Evolutionary conservation across 2,888 invertebrate genomes (phyloP), one percentile per base, ranked within the genome.

Genomic region (Piscicola geometra): DNA sequence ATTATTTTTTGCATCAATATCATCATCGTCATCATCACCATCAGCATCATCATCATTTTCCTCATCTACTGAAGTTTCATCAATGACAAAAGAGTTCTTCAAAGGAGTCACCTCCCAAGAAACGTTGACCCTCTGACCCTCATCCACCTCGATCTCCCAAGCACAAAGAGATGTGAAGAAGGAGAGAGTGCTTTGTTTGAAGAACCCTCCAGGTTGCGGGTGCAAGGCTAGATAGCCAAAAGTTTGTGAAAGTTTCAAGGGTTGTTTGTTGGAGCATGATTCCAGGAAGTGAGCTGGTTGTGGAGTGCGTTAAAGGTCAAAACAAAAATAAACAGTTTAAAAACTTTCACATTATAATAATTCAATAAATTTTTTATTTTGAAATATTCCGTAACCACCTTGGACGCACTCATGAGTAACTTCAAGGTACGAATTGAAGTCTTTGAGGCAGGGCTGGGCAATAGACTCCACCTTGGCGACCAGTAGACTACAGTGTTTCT

Each of bases 401-500:
- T 36, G 74, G 28, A 78, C 77, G 69, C 80, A 80, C n/a, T 76
- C 60, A 76, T 79, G 77, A 32, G 74, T 77, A 70, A 76, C 79
- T 68, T 80, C 79, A 15, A 80, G 75, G 75, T 78, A 80, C 30
- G 79, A 74, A 47, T 79, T 79, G 76, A 80, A 77, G 73, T 80
- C 79, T 71, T 79, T 80, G 73, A 73, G 69, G 67, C 80, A 80
- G 5, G 80, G 80, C 71, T 80, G 80, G 33, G 78, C 79, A 5
- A 79, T 71, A n/a, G 73, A 71, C 56, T 80, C 79, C 60, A 80
- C 47, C 33, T 76, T 76, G 12, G 79, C 80, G 9, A 80, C 80
- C 15, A 78, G 47, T 28, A 79, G 67, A 12, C 70, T 50, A 66
- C 80, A 80, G 68, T 76, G 66, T 21, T 67, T 71, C 47, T 76